phyloP scores from a whole-genome alignment of 2,113 vertebrate genomes.

The Eclectus roratus region DNA sequence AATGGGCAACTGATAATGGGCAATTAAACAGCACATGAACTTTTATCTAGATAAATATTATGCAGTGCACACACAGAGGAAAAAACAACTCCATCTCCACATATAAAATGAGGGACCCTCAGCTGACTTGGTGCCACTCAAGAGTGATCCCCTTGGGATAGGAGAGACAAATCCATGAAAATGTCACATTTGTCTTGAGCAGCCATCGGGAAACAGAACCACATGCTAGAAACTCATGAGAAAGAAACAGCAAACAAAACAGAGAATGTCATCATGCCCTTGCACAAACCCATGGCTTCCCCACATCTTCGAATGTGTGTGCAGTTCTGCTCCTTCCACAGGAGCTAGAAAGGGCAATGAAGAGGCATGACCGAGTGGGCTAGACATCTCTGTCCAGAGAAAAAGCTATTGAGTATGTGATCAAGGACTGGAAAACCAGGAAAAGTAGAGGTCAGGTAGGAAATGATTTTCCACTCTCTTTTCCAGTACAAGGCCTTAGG shows the following conservation, averaged over 20 bases:
- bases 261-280: not conserved
- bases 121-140: not conserved
- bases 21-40: not conserved
- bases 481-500: not conserved
- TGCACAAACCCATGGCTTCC: not conserved
- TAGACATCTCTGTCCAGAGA: not conserved
- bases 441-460: not conserved
- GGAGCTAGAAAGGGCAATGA: not conserved
- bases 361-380: not conserved
- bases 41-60: not conserved
- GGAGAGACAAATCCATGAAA: not conserved
- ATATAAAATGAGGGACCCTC: not conserved
- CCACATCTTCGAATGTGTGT: not conserved
- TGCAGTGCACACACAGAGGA: not conserved
- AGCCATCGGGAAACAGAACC: not conserved
- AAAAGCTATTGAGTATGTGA: not conserved
- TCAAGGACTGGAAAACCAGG: not conserved
- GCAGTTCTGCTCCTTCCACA: not conserved
- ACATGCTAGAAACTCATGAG: not conserved
- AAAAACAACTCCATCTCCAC: not conserved
- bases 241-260: not conserved
- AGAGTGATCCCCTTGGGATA: not conserved
- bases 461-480: not conserved
- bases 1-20: not conserved
- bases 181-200: not conserved